Percentiles rank a stretch among this genome's conserved stretches.
Evolutionary conservation across 2,113 vertebrate genomes (phyloP).

Genomic region (Paratilapia polleni): DNA sequence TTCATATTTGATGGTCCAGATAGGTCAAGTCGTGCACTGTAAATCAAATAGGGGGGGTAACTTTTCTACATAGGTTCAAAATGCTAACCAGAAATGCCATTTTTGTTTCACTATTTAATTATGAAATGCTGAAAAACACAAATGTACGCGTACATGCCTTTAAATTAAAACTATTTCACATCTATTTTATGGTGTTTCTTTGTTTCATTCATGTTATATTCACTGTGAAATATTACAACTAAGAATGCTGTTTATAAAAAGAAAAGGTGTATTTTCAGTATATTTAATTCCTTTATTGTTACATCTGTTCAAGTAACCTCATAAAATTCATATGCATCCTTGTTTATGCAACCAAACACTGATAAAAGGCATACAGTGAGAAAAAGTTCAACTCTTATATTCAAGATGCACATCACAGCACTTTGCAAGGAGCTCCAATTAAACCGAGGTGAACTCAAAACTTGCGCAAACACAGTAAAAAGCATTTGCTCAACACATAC

Average conservation of each 20-base stretch:
- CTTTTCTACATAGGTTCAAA: conserved; percentile 33
- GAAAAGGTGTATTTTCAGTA: background rate
- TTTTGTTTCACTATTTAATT: conserved; percentile 72
- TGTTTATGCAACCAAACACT: background rate
- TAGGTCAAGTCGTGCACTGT: conserved; percentile 70
- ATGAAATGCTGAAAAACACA: conserved; percentile 69
- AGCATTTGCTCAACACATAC: background rate
- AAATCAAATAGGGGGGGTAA: conserved; percentile 44
- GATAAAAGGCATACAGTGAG: conserved; percentile 19
- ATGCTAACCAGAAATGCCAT: conserved; percentile 32
- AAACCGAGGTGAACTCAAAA: background rate
- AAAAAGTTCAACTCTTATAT: background rate
- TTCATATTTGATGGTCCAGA: conserved; percentile 49
- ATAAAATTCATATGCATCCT: background rate
- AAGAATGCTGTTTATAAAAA: background rate
- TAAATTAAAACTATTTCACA: conserved; percentile 49
- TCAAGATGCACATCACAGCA: background rate
- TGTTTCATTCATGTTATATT: background rate
- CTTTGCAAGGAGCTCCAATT: background rate
- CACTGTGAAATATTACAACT: background rate
- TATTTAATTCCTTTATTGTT: background rate
- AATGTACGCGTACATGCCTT: conserved; percentile 44
- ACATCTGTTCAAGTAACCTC: background rate
- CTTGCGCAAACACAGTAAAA: background rate
- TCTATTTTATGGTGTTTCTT: background rate